Conservation (phyloP, 2,797 vertebrate species). For the Eulemur rubriventer region DNA sequence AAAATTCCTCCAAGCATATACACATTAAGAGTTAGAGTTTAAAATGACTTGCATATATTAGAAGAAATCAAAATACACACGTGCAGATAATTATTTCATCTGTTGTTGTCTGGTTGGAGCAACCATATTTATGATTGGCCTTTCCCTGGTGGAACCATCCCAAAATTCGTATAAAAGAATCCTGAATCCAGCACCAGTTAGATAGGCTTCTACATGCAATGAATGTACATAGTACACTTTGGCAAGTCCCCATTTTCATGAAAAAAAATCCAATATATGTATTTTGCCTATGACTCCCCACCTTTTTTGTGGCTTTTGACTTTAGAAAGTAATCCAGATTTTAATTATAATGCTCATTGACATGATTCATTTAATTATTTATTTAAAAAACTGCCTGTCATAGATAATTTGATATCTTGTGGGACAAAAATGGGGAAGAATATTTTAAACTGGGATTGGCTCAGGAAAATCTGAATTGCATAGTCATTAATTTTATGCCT, state of each 20-base stretch:
- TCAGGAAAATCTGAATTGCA: conserved; percentile 9
- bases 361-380: not conserved
- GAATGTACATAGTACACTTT: too few relatives aligned
- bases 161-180: not conserved
- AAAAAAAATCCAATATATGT: not conserved
- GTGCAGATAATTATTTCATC: not conserved
- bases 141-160: not conserved
- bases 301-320: not conserved
- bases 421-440: not conserved
- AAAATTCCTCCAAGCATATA: not conserved
- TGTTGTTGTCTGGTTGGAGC: not conserved
- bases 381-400: not conserved
- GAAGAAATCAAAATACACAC: not conserved
- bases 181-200: not conserved
- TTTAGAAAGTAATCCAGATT: not conserved
- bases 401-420: not conserved
- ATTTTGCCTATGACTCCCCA: not conserved
- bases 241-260: not conserved
- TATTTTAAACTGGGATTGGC: conserved; percentile 7
- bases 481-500: not conserved
- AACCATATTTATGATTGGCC: not conserved
- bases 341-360: not conserved
- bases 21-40: not conserved
- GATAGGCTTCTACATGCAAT: not conserved
- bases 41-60: not conserved